phyloP scores from a whole-genome alignment of 2,888 invertebrate species.

The Mamestra brassicae region DNA sequence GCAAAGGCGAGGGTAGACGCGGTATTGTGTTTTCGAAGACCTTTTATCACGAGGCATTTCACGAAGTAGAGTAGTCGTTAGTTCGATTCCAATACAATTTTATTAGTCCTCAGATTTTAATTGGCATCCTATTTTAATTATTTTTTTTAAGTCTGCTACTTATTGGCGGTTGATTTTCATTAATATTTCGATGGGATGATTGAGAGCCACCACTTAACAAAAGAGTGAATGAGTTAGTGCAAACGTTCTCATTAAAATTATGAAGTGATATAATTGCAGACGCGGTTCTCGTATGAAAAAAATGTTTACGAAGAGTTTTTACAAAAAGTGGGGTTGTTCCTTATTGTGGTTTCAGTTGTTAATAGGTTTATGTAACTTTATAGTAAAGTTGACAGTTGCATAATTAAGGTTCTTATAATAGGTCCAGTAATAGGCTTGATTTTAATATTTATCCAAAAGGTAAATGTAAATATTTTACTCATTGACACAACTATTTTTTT shows the following conservation, averaged over 20 bases:
- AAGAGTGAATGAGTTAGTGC: conserved; percentile 45
- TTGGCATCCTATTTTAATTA: conserved; percentile 83
- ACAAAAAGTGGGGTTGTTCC: background rate
- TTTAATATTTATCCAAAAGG: too few species aligned
- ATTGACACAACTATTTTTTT: too few species aligned
- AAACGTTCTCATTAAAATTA: conserved; percentile 47
- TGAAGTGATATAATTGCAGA: conserved; percentile 21
- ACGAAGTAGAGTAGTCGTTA: conserved; percentile 85
- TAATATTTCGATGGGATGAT: conserved; percentile 62
- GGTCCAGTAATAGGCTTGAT: background rate
- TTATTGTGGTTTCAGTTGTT: background rate
- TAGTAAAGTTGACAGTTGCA: background rate
- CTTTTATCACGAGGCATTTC: conserved; percentile 89
- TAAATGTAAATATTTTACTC: background rate
- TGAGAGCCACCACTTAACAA: conserved; percentile 43
- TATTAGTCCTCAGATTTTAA: conserved; percentile 88
- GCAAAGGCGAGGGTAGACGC: conserved; percentile 83
- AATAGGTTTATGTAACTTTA: background rate
- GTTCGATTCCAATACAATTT: conserved; percentile 88
- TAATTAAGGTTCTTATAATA: too few species aligned
- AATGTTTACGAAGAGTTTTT: conserved; percentile 5
- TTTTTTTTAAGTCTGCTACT: conserved; percentile 66
- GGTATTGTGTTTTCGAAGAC: conserved; percentile 90
- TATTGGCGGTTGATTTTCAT: conserved; percentile 64
- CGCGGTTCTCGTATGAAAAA: background rate